These are phyloP conservation scores for Ryuthela nishihirai DNA, from an alignment of 2,888 invertebrate species.

Conservation along the genomic window DNA sequence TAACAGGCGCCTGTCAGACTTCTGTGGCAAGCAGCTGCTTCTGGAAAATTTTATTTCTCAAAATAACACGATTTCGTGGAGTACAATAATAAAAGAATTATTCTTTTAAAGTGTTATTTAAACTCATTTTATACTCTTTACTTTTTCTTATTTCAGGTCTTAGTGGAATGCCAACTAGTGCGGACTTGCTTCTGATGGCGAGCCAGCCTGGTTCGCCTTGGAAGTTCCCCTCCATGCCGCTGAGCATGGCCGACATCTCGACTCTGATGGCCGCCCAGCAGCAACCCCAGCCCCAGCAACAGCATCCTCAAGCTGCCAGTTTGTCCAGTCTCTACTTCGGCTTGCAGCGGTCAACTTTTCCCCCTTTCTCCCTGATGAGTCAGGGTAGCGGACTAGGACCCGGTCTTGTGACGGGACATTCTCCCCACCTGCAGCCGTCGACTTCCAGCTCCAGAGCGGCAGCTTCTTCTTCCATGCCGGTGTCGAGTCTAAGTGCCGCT, in stretches of 20 bases:
- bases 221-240: slow-evolving; percentile 33
- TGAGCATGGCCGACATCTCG: slow-evolving; percentile 38
- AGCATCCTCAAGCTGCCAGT: slow-evolving; percentile 7
- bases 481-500: slow-evolving; percentile 1
- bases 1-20: too few species aligned
- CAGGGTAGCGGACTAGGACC: slow-evolving; percentile 6
- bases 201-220: slow-evolving; percentile 35
- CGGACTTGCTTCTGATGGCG: slow-evolving; percentile 40
- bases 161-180: slow-evolving; percentile 36
- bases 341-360: slow-evolving; percentile 32
- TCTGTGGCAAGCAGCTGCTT: too few species aligned
- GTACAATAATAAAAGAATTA: too few species aligned
- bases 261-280: slow-evolving; percentile 37
- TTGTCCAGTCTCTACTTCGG: slow-evolving; percentile 31
- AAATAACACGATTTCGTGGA: too few species aligned
- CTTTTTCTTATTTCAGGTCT: slow-evolving; percentile 14
- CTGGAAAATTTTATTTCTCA: too few species aligned
- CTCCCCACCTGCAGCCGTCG: slow-evolving; percentile 2
- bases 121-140: too few species aligned
- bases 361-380: slow-evolving; percentile 18
- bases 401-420: slow-evolving; percentile 1
- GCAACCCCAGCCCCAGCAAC: slow-evolving; percentile 12
- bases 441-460: slow-evolving; percentile 4
- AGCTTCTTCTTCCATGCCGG: slow-evolving; percentile 11
- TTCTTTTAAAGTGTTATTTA: too few species aligned